A percentile compares a stretch with the other conserved stretches of the same genome.
Conservation (phyloP, 2,797 vertebrate species). For the Gobionotothen gibberifrons region DNA sequence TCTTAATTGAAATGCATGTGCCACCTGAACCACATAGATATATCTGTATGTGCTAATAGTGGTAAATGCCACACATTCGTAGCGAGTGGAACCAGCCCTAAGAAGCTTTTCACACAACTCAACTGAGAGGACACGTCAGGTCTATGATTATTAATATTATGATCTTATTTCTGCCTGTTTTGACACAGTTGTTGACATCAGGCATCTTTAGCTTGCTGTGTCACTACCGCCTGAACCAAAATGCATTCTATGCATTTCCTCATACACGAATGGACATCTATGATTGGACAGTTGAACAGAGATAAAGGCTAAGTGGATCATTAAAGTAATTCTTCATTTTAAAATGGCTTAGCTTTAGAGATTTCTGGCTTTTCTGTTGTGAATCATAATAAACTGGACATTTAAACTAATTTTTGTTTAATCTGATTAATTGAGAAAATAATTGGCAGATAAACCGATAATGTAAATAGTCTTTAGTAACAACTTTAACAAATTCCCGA, state of each 20-base stretch:
- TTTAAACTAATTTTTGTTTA: too few relatives aligned
- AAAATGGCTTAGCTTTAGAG: too few relatives aligned
- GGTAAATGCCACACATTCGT: conserved; percentile 2
- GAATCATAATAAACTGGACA: too few relatives aligned
- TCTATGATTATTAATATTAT: background rate
- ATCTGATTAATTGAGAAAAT: too few relatives aligned
- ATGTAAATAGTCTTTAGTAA: too few relatives aligned
- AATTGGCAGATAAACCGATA: too few relatives aligned
- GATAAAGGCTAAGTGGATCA: too few relatives aligned
- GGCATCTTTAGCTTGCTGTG: too few relatives aligned
- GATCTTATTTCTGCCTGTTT: background rate
- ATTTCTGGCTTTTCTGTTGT: too few relatives aligned
- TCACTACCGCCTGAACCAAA: background rate
- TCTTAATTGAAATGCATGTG: background rate
- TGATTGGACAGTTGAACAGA: too few relatives aligned
- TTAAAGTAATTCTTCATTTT: too few relatives aligned
- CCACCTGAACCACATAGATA: background rate
- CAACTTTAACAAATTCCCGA: conserved; percentile 8
- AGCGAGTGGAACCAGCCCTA: background rate
- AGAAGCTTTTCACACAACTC: background rate
- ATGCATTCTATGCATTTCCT: too few relatives aligned
- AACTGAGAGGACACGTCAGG: background rate
- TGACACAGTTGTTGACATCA: background rate
- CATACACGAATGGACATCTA: background rate
- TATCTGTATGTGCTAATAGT: background rate